Base-by-base conservation (phyloP, 2,888 invertebrate species). In the Campoplex capitator region DNA sequence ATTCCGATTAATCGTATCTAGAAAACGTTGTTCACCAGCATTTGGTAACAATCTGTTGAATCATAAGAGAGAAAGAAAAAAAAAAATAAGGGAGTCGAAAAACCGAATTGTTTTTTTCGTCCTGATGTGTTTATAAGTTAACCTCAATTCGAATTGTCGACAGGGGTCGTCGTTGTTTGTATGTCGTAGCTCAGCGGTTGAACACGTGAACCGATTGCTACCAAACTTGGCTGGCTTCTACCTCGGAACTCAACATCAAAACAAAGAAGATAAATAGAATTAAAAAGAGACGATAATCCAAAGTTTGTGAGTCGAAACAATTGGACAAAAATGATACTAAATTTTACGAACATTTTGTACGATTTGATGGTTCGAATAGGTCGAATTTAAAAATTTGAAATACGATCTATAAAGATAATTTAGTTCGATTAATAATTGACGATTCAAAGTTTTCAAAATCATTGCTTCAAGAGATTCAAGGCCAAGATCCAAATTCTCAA, bases 131-230 rank as follows among this genome's bases (percentile, higher is more conserved):
- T n/a, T 4, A 70, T 42, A 23, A 8, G 18, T 23, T 70, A 70
- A 45, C 23, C 45, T 28, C 45, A 70, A 70, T 68, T 38, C 42
- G 23, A 23, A 28, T 70, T 7, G 23, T 45, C 45, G 28, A 16
- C 32, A 62, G 45, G 35, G 42, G 70, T 70, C 45, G 70, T 16
- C 13, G 62, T 32, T 58, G 28, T 70, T 45, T 42, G 16, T 45
- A 28, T 28, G 45, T 45, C 28, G 28, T 28, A 28, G 45, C 45
- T 23, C 16, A 45, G 16, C 45, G 70, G 13, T 45, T 23, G 67
- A 42, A 13, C 70, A 68, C 68, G 68, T 68, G 68, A 68, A 68
- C 68, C 42, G 45, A 23, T 42, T 13, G 7, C 45, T 68, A 45
- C 42, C 11, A 42, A 68, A 45, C 45, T 45, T 45, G 1, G 11